Evolutionary conservation across 2,113 vertebrate genomes (phyloP).

Genomic region (Pituophis catenifer): DNA sequence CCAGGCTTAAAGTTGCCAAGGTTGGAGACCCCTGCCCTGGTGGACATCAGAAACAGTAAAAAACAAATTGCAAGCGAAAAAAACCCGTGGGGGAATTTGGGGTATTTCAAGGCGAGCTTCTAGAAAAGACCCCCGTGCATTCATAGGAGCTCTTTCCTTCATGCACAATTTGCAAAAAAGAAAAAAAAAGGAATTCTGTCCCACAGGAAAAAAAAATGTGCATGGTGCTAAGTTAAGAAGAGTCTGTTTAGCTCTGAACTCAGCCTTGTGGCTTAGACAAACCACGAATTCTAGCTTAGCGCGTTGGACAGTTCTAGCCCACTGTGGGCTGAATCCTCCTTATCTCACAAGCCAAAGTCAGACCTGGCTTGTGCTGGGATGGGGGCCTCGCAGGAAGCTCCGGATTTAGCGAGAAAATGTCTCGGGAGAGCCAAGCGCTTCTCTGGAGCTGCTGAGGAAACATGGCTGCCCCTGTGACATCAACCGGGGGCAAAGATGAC

Average conservation of each 20-base stretch:
- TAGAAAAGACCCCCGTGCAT: no score
- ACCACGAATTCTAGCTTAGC: not conserved
- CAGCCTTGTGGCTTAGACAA: not conserved
- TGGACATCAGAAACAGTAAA: not conserved
- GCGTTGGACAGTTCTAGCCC: not conserved
- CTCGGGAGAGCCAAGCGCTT: not conserved
- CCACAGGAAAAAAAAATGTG: no score
- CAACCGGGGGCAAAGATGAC: not conserved
- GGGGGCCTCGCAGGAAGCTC: not conserved
- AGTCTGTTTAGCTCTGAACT: no score
- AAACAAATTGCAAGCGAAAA: not conserved
- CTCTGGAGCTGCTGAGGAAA: not conserved
- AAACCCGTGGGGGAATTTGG: no score
- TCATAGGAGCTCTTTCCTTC: no score
- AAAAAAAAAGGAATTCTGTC: no score
- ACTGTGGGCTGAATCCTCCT: not conserved
- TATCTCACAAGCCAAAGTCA: not conserved
- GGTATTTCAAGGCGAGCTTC: no score
- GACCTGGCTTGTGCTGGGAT: not conserved
- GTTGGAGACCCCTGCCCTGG: no score
- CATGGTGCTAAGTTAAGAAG: no score
- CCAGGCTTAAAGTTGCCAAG: no score
- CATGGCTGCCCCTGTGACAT: not conserved
- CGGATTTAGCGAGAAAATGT: not conserved
- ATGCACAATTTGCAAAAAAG: no score